Percentiles rank a stretch among this genome's conserved stretches.
Evolutionary conservation across 2,888 invertebrate species (phyloP).

Genomic region (Caenorhabditis sp.): DNA sequence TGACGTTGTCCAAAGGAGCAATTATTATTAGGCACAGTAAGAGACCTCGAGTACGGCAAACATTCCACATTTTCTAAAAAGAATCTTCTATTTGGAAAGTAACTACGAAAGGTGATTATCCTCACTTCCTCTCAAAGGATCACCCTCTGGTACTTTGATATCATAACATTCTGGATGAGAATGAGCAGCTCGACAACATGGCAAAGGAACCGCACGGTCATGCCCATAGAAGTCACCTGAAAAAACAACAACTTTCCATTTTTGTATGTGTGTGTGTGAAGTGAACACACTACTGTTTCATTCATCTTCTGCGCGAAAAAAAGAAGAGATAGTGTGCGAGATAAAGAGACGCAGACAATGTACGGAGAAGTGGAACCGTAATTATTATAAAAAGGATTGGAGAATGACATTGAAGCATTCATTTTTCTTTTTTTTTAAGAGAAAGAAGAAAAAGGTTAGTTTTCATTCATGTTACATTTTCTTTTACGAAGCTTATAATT

Average conservation of each 20-base stretch:
- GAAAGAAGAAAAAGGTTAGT: neutral
- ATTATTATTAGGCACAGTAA: slow-evolving; percentile 60
- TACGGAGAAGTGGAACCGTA: slow-evolving; percentile 37
- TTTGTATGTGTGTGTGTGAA: slow-evolving; percentile 21
- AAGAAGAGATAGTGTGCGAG: neutral
- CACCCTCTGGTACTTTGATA: slow-evolving; percentile 74
- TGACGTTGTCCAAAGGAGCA: slow-evolving; percentile 76
- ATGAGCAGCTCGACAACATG: slow-evolving; percentile 58
- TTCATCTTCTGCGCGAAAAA: neutral
- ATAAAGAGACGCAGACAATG: slow-evolving; percentile 31
- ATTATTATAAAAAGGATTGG: slow-evolving; percentile 22
- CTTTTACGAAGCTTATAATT: neutral
- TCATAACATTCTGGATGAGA: slow-evolving; percentile 64
- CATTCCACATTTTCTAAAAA: slow-evolving; percentile 48
- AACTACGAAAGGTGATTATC: no score
- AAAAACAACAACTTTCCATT: slow-evolving; percentile 12
- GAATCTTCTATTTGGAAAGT: neutral
- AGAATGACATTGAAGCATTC: slow-evolving; percentile 2
- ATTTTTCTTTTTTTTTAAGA: neutral
- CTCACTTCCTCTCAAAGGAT: slow-evolving; percentile 73
- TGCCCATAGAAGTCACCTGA: slow-evolving; percentile 55
- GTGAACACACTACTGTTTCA: slow-evolving; percentile 40
- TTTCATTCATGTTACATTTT: no score
- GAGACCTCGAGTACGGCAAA: slow-evolving; percentile 62
- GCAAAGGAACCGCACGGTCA: slow-evolving; percentile 76